These are phyloP conservation scores for Paratilapia polleni DNA, from an alignment of 2,113 vertebrate species.

Conservation along the genomic window DNA sequence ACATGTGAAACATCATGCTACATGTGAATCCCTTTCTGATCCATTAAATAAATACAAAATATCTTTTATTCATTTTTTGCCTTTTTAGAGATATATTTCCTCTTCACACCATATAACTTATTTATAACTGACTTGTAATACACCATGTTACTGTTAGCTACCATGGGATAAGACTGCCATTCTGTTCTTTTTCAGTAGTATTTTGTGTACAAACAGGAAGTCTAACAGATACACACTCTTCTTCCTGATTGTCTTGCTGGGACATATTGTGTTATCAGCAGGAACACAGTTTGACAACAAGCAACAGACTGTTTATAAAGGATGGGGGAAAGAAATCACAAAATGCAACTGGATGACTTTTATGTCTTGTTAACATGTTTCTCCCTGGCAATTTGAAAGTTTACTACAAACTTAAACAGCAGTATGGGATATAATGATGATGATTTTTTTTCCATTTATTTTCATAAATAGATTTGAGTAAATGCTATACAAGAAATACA, in stretches of 20 bases:
- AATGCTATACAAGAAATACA: no score
- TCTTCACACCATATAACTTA: neutral
- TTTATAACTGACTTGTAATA: neutral
- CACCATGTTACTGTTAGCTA: neutral
- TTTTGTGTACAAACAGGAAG: neutral
- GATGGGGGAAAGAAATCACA: constrained; percentile 9
- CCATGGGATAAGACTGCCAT: neutral
- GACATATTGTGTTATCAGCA: neutral
- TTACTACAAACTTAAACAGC: neutral
- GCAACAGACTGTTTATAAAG: neutral
- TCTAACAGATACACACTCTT: neutral
- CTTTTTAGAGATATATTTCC: neutral
- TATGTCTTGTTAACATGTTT: neutral
- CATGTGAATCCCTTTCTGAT: neutral
- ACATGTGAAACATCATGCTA: neutral
- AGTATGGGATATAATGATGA: neutral
- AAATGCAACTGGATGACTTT: constrained; percentile 5
- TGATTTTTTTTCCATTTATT: neutral
- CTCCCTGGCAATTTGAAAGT: neutral
- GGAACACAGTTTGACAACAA: constrained; percentile 15
- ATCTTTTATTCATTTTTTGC: neutral
- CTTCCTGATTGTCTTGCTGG: neutral
- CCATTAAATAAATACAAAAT: neutral
- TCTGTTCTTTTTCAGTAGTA: neutral
- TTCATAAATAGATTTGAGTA: no score